A percentile compares a stretch with the other conserved stretches of the same genome.
These are phyloP conservation scores for Puffinus mauretanicus DNA, from an alignment of 2,113 vertebrate genomes.

Conservation along the genomic window DNA sequence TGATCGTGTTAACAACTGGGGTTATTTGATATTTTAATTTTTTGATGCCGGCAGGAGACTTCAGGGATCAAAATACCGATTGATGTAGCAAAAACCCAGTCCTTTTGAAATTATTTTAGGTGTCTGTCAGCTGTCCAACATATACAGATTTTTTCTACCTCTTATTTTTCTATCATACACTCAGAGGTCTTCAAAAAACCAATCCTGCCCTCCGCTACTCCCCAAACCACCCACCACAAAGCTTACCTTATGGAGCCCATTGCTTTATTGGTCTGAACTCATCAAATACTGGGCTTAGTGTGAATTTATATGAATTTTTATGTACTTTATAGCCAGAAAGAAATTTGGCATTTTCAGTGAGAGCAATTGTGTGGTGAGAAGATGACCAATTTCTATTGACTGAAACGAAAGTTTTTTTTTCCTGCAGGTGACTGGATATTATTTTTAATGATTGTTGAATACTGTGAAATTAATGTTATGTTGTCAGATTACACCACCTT, in stretches of 20 bases:
- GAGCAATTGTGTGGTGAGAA: not conserved
- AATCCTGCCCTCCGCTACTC: not conserved
- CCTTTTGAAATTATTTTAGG: not conserved
- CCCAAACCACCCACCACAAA: not conserved
- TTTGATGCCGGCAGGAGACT: not conserved
- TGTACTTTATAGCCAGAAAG: not conserved
- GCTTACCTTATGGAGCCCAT: rapidly evolving
- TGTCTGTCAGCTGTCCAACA: not conserved
- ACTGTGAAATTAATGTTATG: rapidly evolving
- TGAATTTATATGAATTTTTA: not conserved
- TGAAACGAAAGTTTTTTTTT: not conserved
- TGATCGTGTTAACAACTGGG: not conserved
- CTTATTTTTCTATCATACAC: not conserved
- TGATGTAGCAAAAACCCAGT: not conserved
- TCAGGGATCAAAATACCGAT: not conserved
- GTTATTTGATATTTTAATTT: not conserved
- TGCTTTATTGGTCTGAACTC: not conserved
- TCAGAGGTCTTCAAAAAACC: not conserved
- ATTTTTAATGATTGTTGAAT: not conserved
- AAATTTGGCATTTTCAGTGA: not conserved
- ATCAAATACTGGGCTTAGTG: not conserved
- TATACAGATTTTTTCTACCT: not conserved
- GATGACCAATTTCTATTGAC: not conserved
- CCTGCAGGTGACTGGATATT: not conserved
- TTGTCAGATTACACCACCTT: not conserved